Base-by-base conservation (phyloP, 2,888 invertebrate species). In the Acleris sparsana region DNA sequence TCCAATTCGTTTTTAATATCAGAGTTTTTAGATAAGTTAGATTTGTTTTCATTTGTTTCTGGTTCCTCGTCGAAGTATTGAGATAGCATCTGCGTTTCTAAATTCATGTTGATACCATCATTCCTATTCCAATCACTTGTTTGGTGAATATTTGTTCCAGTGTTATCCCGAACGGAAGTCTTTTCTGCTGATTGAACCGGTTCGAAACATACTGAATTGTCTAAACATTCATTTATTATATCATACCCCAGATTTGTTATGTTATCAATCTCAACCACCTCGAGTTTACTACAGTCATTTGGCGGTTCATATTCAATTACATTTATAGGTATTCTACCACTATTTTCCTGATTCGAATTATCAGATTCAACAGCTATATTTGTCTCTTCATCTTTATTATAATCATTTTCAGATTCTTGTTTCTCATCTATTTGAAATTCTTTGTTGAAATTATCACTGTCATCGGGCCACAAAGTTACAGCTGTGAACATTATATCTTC, bases 401-500 rank as follows among this genome's bases (percentile, higher is more conserved):
- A 13, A 44, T 22, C 20, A 25, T 44, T 16, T n/a, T 17, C 3
- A 33, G 5, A n/a, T 55, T 20, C 53, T 53, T 48, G n/a, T 5
- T 20, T 5, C n/a, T 29, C 4, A n/a, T 48, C 39, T 16, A 22
- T 5, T 13, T 25, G 57, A 13, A 22, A 6, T 33, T 33, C 29
- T 52, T 25, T 17, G 17, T 25, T 48, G 18, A 39, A 62, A 5
- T 57, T 29, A 52, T 39, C 7, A 16, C 39, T 7, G 13, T 29
- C 16, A 46, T 73, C 71, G 3, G 60, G 46, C 85, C 86, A 88
- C 18, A 83, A 62, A 49, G 75, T 69, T 7, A 73, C 62, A 13
- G 91, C 81, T 1, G 92, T 92, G 55, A 73, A 86, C 20, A 92
- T 63, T 63, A 92, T 88, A 73, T 92, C 92, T 76, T 90, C 92